phyloP scores from a whole-genome alignment of 2,113 vertebrate genomes.

The Stigmatopora nigra region DNA sequence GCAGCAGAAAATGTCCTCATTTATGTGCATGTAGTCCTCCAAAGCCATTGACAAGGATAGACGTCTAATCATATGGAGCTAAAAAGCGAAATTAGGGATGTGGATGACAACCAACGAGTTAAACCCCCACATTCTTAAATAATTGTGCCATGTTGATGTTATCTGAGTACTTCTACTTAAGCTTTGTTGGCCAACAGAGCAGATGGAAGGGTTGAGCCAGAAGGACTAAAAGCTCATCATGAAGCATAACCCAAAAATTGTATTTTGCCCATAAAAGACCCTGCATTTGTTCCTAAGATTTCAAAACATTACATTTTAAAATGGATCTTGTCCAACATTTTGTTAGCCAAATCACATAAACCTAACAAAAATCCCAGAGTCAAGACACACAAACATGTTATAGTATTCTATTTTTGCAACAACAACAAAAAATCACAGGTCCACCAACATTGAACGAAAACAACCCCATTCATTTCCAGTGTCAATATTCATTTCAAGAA shows the following conservation, averaged over 20 bases:
- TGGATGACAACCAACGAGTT: too few relatives aligned
- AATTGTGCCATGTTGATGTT: slow-evolving; percentile 1
- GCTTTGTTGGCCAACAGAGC: slow-evolving; percentile 49
- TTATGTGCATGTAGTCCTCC: background rate
- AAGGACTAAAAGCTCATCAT: slow-evolving; percentile 60
- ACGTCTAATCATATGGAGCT: too few relatives aligned
- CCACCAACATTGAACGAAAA: too few relatives aligned
- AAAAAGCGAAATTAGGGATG: too few relatives aligned
- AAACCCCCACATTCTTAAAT: background rate
- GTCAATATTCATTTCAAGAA: too few relatives aligned
- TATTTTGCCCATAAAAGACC: slow-evolving; percentile 1
- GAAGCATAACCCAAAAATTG: slow-evolving; percentile 34
- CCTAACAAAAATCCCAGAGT: too few relatives aligned
- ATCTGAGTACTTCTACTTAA: slow-evolving; percentile 29
- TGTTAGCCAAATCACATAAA: too few relatives aligned
- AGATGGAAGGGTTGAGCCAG: slow-evolving; percentile 60
- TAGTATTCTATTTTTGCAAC: too few relatives aligned
- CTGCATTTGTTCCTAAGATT: slow-evolving; percentile 6
- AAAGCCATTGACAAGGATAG: too few relatives aligned
- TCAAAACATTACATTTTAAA: background rate
- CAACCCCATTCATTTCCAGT: too few relatives aligned
- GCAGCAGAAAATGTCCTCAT: slow-evolving; percentile 9
- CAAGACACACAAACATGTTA: too few relatives aligned
- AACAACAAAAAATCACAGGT: too few relatives aligned
- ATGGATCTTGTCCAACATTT: background rate